Base-by-base conservation (phyloP, 1,140 invertebrate genomes). In the Papilio helenus region DNA sequence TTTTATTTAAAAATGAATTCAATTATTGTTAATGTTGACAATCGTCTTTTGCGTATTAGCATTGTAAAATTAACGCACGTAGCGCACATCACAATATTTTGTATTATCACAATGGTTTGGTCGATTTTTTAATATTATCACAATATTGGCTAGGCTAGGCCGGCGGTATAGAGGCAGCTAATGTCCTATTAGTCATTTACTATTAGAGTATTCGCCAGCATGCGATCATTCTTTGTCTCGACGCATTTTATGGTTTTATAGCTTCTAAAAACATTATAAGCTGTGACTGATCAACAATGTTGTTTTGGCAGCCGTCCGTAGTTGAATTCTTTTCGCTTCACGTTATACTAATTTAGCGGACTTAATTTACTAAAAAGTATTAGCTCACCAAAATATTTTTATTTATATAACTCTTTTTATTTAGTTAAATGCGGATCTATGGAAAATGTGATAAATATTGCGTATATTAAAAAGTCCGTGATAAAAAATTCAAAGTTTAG, bases 351-450 rank as follows among this genome's bases (percentile, higher is more conserved):
- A 87, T 87, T 88, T 89, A 91, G 83, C 84, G 76, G 81, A 92
- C 86, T 87, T 86, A 80, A 80, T 86, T 81, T 82, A 88, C 84
- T 90, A 92, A 92, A 65, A 93, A 92, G 92, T 93, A 92, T 93
- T 93, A 92, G 85, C 85, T 86, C 87, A 90, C 92, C 92, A 92
- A 93, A 93, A 88, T 90, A 90, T 89, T 89, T n/a, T 79, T 51
- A 79, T 81, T 61, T 78, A 79, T 78, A 61, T 82, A 79, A 80
- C 71, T 84, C 80, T 81, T 85, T 83, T 85, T 82, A 79, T 58
- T 73, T 81, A 82, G 68, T 80, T 86, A 79, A 71, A 78, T 88
- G 81, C 86, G 86, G 84, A 88, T 86, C 84, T 86, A 80, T 82
- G 72, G 80, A 82, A 83, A 82, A 84, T 87, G 86, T 90, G 87